phyloP scores from a whole-genome alignment of 1,140 invertebrate genomes.

The Melipona quadrifasciata region DNA sequence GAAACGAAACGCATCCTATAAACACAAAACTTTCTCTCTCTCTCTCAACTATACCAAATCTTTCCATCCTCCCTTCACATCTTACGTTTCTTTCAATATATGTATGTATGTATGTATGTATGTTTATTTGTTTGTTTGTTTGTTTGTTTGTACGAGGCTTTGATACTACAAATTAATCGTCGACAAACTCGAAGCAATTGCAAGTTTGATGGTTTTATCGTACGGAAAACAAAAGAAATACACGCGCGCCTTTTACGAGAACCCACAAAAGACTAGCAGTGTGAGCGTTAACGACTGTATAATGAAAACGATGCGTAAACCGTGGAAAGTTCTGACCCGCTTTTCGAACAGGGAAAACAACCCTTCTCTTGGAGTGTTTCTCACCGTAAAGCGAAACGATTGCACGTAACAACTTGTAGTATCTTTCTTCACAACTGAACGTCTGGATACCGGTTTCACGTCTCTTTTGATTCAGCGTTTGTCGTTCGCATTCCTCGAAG shows the following conservation, averaged over 20 bases:
- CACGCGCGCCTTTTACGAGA: constrained; percentile 52
- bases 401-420: background rate
- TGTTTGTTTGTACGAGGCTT: too few relatives aligned
- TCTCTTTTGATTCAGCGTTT: background rate
- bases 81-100: too few relatives aligned
- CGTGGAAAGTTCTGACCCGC: constrained; percentile 21
- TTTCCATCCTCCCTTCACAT: too few relatives aligned
- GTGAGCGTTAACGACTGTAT: constrained; percentile 60
- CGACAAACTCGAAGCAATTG: too few relatives aligned
- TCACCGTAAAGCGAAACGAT: constrained; percentile 15
- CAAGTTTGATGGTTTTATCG: too few relatives aligned
- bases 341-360: background rate
- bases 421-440: background rate
- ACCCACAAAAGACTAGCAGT: constrained; percentile 60
- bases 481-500: background rate
- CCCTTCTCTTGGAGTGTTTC: constrained; percentile 18
- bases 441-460: background rate
- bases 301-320: constrained; percentile 67
- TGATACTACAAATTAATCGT: background rate
- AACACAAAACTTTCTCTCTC: too few relatives aligned
- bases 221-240: background rate
- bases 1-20: too few relatives aligned
- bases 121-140: too few relatives aligned
- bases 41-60: too few relatives aligned
- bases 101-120: too few relatives aligned